Evolutionary conservation across 2,113 vertebrate species (phyloP).

Genomic region (Toxotes jaculatrix): DNA sequence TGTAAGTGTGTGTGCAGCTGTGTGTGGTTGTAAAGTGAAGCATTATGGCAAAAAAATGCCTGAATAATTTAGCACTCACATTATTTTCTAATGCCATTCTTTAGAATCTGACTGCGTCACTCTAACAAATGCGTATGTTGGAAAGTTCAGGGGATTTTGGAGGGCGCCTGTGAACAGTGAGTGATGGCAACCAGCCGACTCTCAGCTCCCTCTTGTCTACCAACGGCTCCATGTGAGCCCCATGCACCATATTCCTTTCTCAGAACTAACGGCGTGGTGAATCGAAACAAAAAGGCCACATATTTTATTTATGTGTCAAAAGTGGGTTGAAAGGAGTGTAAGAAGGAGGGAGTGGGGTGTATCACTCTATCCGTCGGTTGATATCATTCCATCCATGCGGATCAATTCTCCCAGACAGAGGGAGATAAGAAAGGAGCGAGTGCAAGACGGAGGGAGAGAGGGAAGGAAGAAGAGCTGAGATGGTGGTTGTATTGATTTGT

Average conservation of each 20-base stretch:
- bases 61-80: conserved; percentile 83
- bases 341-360: conserved; percentile 55
- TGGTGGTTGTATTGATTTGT: conserved; percentile 83
- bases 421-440: conserved; percentile 66
- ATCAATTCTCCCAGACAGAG: conserved; percentile 84
- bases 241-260: conserved; percentile 59
- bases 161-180: conserved; percentile 78
- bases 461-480: conserved; percentile 70
- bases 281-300: conserved; percentile 80
- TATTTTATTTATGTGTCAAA: conserved; percentile 87
- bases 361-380: conserved; percentile 77
- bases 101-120: conserved; percentile 76
- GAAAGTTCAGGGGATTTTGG: conserved; percentile 78
- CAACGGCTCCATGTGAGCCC: conserved; percentile 65
- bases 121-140: conserved; percentile 78
- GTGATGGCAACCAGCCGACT: conserved; percentile 75
- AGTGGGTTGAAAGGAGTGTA: conserved; percentile 74
- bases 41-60: conserved; percentile 75
- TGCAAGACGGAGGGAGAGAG: conserved; percentile 34
- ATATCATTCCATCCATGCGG: conserved; percentile 78
- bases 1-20: conserved; percentile 36
- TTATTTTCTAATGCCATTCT: conserved; percentile 84
- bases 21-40: conserved; percentile 75
- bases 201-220: conserved; percentile 65
- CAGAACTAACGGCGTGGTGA: conserved; percentile 60